Percentiles rank a stretch among this genome's conserved stretches.
phyloP scores from a whole-genome alignment of 2,797 vertebrate species.

The Peromyscus aztecus region DNA sequence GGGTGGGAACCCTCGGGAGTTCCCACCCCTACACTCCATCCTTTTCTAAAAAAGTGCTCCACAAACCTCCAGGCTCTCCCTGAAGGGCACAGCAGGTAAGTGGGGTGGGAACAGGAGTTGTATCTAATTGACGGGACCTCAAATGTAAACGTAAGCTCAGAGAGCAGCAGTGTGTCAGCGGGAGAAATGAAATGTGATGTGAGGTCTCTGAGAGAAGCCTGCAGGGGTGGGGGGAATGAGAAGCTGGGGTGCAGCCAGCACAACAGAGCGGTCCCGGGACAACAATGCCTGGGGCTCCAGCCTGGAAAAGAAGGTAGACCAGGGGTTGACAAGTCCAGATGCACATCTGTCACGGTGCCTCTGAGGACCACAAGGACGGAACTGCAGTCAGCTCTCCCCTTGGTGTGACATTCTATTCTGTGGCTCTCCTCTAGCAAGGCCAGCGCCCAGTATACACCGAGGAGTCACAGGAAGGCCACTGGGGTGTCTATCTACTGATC shows the following conservation, averaged over 20 bases:
- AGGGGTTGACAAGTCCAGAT: no score
- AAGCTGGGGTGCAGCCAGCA: not conserved
- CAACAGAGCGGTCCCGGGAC: not conserved
- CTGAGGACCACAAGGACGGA: not conserved
- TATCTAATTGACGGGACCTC: not conserved
- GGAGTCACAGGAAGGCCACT: not conserved
- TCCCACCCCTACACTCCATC: not conserved
- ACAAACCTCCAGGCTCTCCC: not conserved
- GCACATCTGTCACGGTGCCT: not conserved
- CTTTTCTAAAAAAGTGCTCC: not conserved
- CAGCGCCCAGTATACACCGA: accelerated
- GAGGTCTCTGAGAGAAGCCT: not conserved
- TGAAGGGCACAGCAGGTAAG: not conserved
- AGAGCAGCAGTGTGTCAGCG: accelerated
- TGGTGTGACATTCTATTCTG: not conserved
- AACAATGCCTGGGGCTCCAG: not conserved
- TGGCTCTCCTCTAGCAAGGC: not conserved
- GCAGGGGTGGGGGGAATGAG: not conserved
- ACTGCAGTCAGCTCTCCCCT: not conserved
- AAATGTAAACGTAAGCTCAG: no score
- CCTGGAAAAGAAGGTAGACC: accelerated
- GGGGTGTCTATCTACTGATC: not conserved
- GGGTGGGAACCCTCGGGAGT: not conserved
- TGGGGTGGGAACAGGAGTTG: no score
- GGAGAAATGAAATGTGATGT: not conserved